phyloP scores from a whole-genome alignment of 2,113 vertebrate species.

The Microtus ochrogaster region DNA sequence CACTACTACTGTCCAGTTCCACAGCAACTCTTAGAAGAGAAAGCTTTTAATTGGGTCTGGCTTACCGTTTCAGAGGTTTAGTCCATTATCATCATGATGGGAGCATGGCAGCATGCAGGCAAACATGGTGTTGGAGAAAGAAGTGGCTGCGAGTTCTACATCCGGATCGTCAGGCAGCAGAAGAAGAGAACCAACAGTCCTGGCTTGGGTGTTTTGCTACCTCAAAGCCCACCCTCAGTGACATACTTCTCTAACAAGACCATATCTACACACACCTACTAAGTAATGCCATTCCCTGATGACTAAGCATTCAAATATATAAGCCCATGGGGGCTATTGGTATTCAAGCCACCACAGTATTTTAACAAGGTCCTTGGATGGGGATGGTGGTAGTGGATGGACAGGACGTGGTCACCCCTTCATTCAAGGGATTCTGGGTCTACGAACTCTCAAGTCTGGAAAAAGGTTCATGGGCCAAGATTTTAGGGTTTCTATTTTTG shows the following conservation, averaged over 20 bases:
- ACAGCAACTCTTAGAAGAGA: not conserved
- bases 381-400: too few species aligned
- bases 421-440: not conserved
- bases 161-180: not conserved
- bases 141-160: not conserved
- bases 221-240: not conserved
- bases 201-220: not conserved
- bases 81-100: not conserved
- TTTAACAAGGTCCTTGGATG: not conserved
- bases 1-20: too few species aligned
- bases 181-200: not conserved
- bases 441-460: not conserved
- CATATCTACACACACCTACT: not conserved
- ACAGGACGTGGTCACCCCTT: not conserved
- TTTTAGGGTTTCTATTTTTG: not conserved
- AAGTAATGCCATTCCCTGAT: not conserved
- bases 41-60: not conserved
- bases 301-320: not conserved
- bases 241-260: not conserved
- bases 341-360: not conserved
- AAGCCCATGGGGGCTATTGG: not conserved
- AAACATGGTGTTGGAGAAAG: not conserved
- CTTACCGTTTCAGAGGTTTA: not conserved
- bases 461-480: not conserved
- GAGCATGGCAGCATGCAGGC: not conserved